Conservation (phyloP, 2,888 invertebrate genomes). For the Ormia ochracea region DNA sequence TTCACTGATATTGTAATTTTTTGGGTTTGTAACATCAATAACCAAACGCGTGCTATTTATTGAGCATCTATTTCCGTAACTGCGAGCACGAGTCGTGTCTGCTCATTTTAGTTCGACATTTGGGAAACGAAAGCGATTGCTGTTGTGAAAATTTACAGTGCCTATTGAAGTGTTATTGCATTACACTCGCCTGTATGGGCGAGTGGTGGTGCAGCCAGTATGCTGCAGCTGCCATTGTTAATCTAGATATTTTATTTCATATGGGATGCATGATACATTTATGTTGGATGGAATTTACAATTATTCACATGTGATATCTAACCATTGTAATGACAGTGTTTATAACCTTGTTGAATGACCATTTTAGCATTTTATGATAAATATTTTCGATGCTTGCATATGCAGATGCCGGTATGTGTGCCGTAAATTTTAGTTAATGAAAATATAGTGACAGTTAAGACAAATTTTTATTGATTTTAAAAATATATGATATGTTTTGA, state of each 20-base stretch:
- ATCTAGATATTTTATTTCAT: background rate
- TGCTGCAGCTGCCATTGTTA: constrained; percentile 46
- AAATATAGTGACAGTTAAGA: constrained; percentile 46
- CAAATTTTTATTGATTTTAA: constrained; percentile 40
- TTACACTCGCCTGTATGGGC: background rate
- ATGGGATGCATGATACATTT: constrained; percentile 4
- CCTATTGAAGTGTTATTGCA: constrained; percentile 35
- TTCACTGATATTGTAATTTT: background rate
- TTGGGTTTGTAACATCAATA: constrained; percentile 38
- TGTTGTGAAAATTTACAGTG: constrained; percentile 45
- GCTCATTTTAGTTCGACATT: constrained; percentile 17
- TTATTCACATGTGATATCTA: constrained; percentile 51
- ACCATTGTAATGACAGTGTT: constrained; percentile 56
- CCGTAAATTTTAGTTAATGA: constrained; percentile 48
- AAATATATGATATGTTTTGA: background rate
- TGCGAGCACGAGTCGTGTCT: constrained; percentile 21
- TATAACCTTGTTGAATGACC: constrained; percentile 61
- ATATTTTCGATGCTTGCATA: background rate
- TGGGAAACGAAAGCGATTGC: constrained; percentile 32
- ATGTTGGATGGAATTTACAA: constrained; percentile 25
- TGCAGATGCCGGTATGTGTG: constrained; percentile 17
- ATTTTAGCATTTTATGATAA: constrained; percentile 26
- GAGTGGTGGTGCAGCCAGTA: constrained; percentile 17
- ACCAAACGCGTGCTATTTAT: constrained; percentile 57
- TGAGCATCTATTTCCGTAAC: constrained; percentile 57